phyloP scores from a whole-genome alignment of 2,113 vertebrate genomes.

The Notothenia rossii region DNA sequence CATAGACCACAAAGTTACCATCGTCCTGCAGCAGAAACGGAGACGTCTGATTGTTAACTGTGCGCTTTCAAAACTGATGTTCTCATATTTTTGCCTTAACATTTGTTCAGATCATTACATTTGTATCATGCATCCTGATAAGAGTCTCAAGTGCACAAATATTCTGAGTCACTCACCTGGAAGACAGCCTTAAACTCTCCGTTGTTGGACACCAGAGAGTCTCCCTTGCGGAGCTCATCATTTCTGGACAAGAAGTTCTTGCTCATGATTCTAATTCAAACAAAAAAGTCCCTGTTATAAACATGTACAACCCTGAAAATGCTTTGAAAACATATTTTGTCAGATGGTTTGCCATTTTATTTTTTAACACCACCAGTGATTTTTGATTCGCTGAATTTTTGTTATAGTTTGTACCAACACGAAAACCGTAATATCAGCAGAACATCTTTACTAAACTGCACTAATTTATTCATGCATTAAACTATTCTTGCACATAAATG shows the following conservation, averaged over 20 bases:
- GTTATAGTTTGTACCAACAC: no score
- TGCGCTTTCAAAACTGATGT: no score
- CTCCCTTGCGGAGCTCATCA: slow-evolving; percentile 57
- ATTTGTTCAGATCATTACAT: no score
- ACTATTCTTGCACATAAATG: neutral
- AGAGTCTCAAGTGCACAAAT: neutral
- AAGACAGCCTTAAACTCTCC: slow-evolving; percentile 55
- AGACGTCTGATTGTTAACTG: neutral
- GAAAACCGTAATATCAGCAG: no score
- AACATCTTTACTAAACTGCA: no score
- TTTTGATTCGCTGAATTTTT: no score
- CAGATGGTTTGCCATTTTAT: no score
- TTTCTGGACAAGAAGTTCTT: slow-evolving; percentile 57
- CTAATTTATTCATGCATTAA: no score
- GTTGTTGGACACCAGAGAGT: slow-evolving; percentile 65
- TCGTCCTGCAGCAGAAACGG: slow-evolving; percentile 44
- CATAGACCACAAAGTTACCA: slow-evolving; percentile 65
- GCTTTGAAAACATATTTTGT: no score
- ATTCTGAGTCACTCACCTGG: slow-evolving; percentile 38
- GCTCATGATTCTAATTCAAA: slow-evolving; percentile 62
- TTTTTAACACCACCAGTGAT: no score
- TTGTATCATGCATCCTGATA: neutral
- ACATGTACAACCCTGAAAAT: no score
- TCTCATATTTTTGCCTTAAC: no score
- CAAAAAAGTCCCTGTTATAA: neutral